A percentile compares a stretch with the other conserved stretches of the same genome.
phyloP scores from a whole-genome alignment of 1,140 invertebrate genomes.

The Lucilia sericata region DNA sequence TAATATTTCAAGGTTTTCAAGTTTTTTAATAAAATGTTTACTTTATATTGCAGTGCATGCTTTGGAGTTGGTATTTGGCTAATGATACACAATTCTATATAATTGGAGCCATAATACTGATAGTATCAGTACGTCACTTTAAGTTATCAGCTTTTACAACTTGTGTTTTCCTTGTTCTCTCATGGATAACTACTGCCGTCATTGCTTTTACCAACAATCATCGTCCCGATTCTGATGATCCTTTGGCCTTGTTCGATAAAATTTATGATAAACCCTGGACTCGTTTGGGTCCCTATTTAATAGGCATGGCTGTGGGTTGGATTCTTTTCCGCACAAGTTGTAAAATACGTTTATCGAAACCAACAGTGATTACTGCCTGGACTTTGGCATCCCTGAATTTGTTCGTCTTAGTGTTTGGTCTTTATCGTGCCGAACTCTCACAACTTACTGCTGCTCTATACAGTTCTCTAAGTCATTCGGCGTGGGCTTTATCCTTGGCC shows the following conservation, averaged over 20 bases:
- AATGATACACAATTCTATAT: slow-evolving; percentile 89
- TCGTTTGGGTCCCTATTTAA: slow-evolving; percentile 81
- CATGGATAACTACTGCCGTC: slow-evolving; percentile 82
- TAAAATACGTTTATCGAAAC: slow-evolving; percentile 80
- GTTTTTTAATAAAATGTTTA: background rate
- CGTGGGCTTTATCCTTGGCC: slow-evolving; percentile 83
- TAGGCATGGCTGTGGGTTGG: slow-evolving; percentile 87
- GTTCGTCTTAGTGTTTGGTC: slow-evolving; percentile 80
- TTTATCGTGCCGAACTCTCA: slow-evolving; percentile 78
- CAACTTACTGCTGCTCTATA: slow-evolving; percentile 81
- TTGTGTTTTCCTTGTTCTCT: slow-evolving; percentile 77
- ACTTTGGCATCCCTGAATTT: slow-evolving; percentile 73
- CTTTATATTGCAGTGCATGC: slow-evolving; percentile 78
- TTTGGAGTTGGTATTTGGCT: slow-evolving; percentile 91
- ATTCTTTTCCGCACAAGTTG: slow-evolving; percentile 85
- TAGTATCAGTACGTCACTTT: slow-evolving; percentile 80
- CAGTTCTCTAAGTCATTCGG: slow-evolving; percentile 84
- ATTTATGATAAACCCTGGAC: slow-evolving; percentile 92
- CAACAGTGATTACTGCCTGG: slow-evolving; percentile 80
- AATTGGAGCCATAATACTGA: slow-evolving; percentile 81
- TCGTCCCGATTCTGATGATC: slow-evolving; percentile 83
- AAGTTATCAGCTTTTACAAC: slow-evolving; percentile 76
- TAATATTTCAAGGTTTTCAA: slow-evolving; percentile 16
- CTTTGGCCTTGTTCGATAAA: slow-evolving; percentile 85
- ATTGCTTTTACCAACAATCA: slow-evolving; percentile 84